Conservation (phyloP, 2,797 vertebrate genomes). For the Echiichthys vipera region DNA sequence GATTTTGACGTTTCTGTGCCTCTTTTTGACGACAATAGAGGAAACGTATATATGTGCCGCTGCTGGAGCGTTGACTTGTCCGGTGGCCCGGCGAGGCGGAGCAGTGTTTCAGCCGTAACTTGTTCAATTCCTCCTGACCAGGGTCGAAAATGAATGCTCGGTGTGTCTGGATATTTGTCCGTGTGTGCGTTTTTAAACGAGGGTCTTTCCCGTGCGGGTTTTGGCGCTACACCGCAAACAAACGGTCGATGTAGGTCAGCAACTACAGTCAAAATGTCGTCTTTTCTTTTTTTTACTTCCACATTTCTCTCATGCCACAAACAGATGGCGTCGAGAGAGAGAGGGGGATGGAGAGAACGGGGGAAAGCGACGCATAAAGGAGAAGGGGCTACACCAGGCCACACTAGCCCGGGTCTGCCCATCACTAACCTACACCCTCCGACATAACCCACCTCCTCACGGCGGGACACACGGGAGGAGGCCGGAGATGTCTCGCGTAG, state of each 20-base stretch:
- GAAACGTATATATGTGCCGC: slow-evolving; percentile 5
- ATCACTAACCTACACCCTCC: slow-evolving; percentile 40
- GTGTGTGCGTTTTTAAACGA: not conserved
- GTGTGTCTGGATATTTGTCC: not conserved
- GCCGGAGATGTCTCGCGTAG: slow-evolving; percentile 42
- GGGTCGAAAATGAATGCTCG: slow-evolving; percentile 35
- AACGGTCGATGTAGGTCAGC: slow-evolving; percentile 77
- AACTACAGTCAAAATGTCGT: slow-evolving; percentile 83
- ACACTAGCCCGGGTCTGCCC: slow-evolving; percentile 68
- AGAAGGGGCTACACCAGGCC: slow-evolving; percentile 75
- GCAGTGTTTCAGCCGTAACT: slow-evolving; percentile 79
- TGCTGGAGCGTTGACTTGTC: slow-evolving; percentile 68
- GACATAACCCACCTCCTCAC: slow-evolving; percentile 18
- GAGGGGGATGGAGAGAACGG: slow-evolving; percentile 70
- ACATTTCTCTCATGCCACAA: slow-evolving; percentile 82
- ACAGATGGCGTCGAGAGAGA: slow-evolving; percentile 81
- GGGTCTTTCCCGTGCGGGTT: slow-evolving; percentile 6
- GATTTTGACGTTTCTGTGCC: slow-evolving; percentile 17
- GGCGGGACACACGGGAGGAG: slow-evolving; percentile 27
- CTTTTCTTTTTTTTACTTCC: slow-evolving; percentile 79
- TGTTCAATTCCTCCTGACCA: slow-evolving; percentile 75
- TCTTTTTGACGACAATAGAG: not conserved
- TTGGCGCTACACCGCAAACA: slow-evolving; percentile 35
- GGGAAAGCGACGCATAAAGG: slow-evolving; percentile 77
- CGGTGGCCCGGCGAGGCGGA: slow-evolving; percentile 76